Base-by-base conservation (phyloP, 1,140 invertebrate genomes). In the Trichonephila inaurata region DNA sequence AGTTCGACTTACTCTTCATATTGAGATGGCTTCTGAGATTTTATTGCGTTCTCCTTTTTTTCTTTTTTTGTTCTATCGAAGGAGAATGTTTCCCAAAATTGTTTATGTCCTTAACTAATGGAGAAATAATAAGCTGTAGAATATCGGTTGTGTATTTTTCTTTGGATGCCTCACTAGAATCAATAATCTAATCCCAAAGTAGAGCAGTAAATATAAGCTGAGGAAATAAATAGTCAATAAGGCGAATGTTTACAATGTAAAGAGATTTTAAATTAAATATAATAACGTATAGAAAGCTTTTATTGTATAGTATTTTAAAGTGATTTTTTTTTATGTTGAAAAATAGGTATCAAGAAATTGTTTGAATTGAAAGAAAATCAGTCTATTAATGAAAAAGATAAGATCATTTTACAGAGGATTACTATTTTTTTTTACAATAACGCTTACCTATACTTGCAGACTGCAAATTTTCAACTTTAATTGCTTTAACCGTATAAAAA, bases 41-140 rank as follows among this genome's bases (percentile, higher is more conserved):
- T 66, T 88, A 10, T 88, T 44, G 14, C 24, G 24, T 14, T 60
- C n/a, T 69, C 44, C 44, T 10, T 64, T 24, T 40, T 64, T 66
- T 14, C 21, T 64, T 66, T 69, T 44, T 28, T 88, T 66, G 14
- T 66, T 69, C 33, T 44, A 19, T 44, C 12, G 28, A 89, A 51
- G 33, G 60, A 28, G 40, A 89, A 51, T 83, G 19, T 33, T n/a
- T 58, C 83, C 28, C 83, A 18, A 85, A 85, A 85, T 85, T 85
- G 51, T 85, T 24, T 85, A 4, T 60, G 83, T 21, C 51, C 83
- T 85, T 61, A 60, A 21, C 58, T 85, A 61, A 85, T 85, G 83
- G 51, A 58, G 44, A 14, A 60, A 60, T 85, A 61, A 61, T 85
- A 85, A 85, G 72, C 72, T 77, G 28, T 8, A 40, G 18, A 77